Conservation (phyloP, 2,797 vertebrate genomes). For the Avahi laniger region DNA sequence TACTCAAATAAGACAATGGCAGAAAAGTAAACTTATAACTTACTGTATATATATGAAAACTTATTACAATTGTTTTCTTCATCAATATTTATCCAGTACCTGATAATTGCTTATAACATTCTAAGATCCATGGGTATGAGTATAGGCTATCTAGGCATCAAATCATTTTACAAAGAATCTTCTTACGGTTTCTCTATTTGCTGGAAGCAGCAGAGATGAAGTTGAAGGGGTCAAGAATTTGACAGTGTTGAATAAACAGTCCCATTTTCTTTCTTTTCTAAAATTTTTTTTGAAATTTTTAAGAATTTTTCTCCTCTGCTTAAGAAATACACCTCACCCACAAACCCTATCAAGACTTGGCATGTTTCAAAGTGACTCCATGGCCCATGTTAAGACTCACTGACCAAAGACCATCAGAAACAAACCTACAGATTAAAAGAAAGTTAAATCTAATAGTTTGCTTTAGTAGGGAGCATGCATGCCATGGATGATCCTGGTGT, state of each 20-base stretch:
- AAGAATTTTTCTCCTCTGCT: neutral
- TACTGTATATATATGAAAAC: neutral
- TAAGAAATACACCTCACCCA: neutral
- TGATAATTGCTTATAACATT: neutral
- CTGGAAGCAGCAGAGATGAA: neutral
- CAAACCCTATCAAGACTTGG: neutral
- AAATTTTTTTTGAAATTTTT: too few relatives aligned
- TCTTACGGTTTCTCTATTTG: neutral
- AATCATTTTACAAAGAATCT: neutral
- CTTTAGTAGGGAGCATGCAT: neutral
- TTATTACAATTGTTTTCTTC: neutral
- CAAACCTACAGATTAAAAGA: neutral
- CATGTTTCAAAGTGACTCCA: neutral
- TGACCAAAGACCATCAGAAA: neutral
- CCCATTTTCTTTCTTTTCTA: neutral
- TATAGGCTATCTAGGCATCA: neutral
- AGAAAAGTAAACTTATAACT: neutral
- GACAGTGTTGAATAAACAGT: neutral
- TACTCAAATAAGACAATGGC: neutral
- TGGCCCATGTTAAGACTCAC: neutral
- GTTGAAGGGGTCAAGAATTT: neutral
- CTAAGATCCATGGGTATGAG: neutral
- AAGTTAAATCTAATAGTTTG: neutral
- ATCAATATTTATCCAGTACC: neutral
- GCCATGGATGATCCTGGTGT: neutral